These are phyloP conservation scores for Acanthopagrus latus DNA, from an alignment of 2,797 vertebrate species.

Conservation along the genomic window DNA sequence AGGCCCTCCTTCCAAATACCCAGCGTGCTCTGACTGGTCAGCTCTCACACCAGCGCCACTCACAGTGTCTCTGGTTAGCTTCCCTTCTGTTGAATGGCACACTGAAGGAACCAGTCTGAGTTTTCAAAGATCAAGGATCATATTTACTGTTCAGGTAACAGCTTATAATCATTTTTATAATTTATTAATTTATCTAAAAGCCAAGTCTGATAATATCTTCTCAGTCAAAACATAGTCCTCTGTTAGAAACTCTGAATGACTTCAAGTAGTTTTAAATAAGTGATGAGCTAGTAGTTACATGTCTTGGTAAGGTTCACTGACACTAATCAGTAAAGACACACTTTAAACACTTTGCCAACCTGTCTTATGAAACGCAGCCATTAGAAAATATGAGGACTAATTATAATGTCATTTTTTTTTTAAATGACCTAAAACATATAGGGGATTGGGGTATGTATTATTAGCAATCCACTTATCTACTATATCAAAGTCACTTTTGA, in stretches of 20 bases:
- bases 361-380: neutral
- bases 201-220: neutral
- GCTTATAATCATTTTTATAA: no score
- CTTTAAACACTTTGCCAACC: neutral
- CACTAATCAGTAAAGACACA: neutral
- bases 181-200: neutral
- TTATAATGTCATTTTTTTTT: neutral
- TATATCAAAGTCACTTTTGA: conserved; percentile 9
- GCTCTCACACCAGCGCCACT: no score
- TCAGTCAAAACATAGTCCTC: neutral
- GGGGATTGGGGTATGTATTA: neutral
- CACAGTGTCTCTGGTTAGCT: no score
- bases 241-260: neutral
- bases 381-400: neutral
- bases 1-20: no score
- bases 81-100: no score
- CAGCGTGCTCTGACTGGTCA: no score
- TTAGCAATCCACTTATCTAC: conserved; percentile 2
- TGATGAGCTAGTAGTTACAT: neutral
- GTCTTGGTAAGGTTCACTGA: neutral
- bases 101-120: neutral
- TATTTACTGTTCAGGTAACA: neutral
- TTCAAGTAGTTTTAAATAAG: neutral
- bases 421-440: neutral
- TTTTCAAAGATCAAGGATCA: neutral